Base-by-base conservation (phyloP, 2,888 invertebrate genomes). In the Dicranocentrus wangi region DNA sequence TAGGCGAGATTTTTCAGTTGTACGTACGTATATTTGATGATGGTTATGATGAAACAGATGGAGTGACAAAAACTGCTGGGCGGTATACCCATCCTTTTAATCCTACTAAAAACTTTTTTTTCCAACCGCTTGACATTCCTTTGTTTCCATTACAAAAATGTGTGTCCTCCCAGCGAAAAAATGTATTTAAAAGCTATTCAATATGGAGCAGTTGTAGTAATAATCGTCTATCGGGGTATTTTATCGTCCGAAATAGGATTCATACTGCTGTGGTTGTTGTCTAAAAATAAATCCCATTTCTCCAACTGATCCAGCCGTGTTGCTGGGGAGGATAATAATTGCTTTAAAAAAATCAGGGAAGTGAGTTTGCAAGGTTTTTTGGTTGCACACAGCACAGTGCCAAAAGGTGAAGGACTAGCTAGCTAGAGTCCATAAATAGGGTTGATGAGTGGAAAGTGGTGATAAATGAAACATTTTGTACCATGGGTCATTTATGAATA, bases 111-210 rank as follows among this genome's bases (percentile, higher is more conserved):
- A 61, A 32, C 43, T n/a, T n/a, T 23, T n/a, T 65, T 43, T 39
- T 23, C 42, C 43, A 61, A 71, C 43, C 51, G 72, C 51, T 72
- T 72, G 25, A 72, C 42, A 72, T 72, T 72, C 72, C 60, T 61
- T 72, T 61, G 61, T 72, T 72, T 42, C 39, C 7, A 23, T n/a
- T 27, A 1, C 19, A 27, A 47, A 47, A 47, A 47, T n/a, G n/a
- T 47, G 47, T 2, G 15, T n/a, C 47, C 47, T 69, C 17, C 32
- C 15, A 69, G 23, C 3, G 21, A 25, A 58, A 58, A 19, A 17
- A 58, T 32, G 32, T 32, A 32, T 32, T 32, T 32, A 32, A 10
- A 10, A 32, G 32, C 5, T n/a, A n/a, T n/a, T n/a, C n/a, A n/a
- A n/a, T n/a, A n/a, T 32, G 32, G 10, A 32, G 32, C 10, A 10